These are phyloP conservation scores for Lamprotornis superbus DNA, from an alignment of 2,113 vertebrate genomes.

Conservation along the genomic window DNA sequence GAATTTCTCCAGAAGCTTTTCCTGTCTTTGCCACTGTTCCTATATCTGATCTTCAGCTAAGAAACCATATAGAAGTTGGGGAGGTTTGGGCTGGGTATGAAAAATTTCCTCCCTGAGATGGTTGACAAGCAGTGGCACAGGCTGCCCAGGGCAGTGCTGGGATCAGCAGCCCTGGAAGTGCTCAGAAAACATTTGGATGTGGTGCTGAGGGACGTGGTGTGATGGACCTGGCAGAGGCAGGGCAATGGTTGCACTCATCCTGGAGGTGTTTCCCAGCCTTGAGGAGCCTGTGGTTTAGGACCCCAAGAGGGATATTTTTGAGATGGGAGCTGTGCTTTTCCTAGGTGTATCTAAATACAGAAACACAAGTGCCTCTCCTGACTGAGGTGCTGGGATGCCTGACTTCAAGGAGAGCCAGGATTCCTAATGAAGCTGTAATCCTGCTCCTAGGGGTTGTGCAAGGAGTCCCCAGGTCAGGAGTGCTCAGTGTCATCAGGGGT, in stretches of 20 bases:
- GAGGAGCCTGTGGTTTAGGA: neutral
- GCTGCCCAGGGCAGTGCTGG: neutral
- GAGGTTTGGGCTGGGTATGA: neutral
- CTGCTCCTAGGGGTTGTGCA: neutral
- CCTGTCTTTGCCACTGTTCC: neutral
- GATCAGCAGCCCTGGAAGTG: neutral
- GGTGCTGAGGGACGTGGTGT: neutral
- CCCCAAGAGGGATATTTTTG: neutral
- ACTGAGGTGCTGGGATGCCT: neutral
- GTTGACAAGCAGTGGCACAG: neutral
- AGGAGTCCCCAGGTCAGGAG: neutral
- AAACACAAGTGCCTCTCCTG: neutral
- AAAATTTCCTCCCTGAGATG: rapidly evolving
- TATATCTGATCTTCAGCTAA: rapidly evolving
- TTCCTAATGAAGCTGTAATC: neutral
- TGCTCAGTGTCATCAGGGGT: neutral
- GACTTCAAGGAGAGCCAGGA: neutral
- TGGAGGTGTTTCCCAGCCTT: too few species aligned
- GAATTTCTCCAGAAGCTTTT: neutral
- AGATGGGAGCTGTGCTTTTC: neutral
- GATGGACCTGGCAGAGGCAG: neutral
- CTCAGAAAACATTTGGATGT: neutral
- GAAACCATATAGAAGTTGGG: rapidly evolving
- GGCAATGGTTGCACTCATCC: neutral
- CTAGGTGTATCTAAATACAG: rapidly evolving